Base-by-base conservation (phyloP, 2,113 vertebrate genomes). In the Tauraco erythrolophus region DNA sequence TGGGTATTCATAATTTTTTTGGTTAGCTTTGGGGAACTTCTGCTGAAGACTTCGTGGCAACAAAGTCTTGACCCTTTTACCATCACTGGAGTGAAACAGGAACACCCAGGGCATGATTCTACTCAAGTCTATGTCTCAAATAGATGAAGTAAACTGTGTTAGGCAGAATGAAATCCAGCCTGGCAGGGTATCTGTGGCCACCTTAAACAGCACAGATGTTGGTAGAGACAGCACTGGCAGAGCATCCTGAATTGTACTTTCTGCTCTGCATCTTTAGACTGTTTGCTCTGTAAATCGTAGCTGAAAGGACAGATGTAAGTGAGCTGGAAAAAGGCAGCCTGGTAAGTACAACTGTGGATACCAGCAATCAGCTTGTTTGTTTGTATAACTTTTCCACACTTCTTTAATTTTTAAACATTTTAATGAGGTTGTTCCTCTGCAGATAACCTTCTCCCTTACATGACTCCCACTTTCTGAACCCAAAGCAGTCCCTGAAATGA, bases 41-140 rank as follows among this genome's bases (percentile, higher is more conserved):
- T 76, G 33, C 45, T 70, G 24, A 77, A 69, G 66, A 57, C 54
- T 25, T n/a, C n/a, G n/a, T n/a, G n/a, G n/a, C 19, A 68, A 10
- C 0, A 0, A 65, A 70, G 17, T 27, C 31, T 71, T 4, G 1
- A 60, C 28, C 10, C 45, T 61, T 58, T 37, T 24, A 22, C 35
- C 24, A 5, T 35, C 46, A 8, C 51, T 48, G 61, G 12, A 84
- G 21, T 24, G 57, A 92, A 64, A 51, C 10, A 56, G 31, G 18
- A 12, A 58, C 48, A 30, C 6, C 19, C 11, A 10, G 46, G 45
- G 11, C 19, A n/a, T 6, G 6, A 50, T 70, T 81, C 41, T 30
- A 18, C 51, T 50, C 78, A 64, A 62, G 27, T 28, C 30, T 33
- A 25, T 30, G 11, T 15, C 35, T 85, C 16, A 94, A 92, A 46